Evolutionary conservation across 2,888 invertebrate species (phyloP).

Genomic region (Hirudinaria manillensis): DNA sequence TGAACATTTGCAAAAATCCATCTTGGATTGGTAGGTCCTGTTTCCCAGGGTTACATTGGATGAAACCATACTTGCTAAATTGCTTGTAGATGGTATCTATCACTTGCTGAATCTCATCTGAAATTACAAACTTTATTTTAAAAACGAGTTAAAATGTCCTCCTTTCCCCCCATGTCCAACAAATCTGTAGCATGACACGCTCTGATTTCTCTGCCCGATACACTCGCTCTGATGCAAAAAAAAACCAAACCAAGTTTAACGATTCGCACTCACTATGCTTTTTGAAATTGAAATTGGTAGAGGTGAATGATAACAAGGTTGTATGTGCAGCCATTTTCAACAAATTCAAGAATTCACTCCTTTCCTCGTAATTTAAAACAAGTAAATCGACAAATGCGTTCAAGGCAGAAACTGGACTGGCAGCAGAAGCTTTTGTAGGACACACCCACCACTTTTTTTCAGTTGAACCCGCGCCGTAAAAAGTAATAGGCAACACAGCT

Average conservation of each 20-base stretch:
- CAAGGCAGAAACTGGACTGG: not conserved
- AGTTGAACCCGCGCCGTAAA: not conserved
- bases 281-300: conserved; percentile 16
- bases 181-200: no score
- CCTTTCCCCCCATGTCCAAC: no score
- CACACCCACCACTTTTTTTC: not conserved
- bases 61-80: conserved; percentile 17
- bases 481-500: not conserved
- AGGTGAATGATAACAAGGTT: conserved; percentile 29
- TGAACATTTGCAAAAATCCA: conserved; percentile 17
- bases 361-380: not conserved
- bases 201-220: no score
- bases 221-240: no score
- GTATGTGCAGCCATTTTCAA: conserved; percentile 25
- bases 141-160: not conserved
- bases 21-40: conserved; percentile 10
- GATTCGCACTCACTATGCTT: conserved; percentile 12
- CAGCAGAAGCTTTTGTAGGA: not conserved
- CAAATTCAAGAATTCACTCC: not conserved
- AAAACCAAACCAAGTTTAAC: not conserved
- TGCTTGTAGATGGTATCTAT: conserved; percentile 17
- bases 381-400: no score
- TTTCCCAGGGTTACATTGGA: not conserved
- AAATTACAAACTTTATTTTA: not conserved
- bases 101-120: conserved; percentile 19